Evolutionary conservation across 2,888 invertebrate species (phyloP), one percentile per base, ranked within the genome.

Genomic region (Rotaria magnacalcarata): DNA sequence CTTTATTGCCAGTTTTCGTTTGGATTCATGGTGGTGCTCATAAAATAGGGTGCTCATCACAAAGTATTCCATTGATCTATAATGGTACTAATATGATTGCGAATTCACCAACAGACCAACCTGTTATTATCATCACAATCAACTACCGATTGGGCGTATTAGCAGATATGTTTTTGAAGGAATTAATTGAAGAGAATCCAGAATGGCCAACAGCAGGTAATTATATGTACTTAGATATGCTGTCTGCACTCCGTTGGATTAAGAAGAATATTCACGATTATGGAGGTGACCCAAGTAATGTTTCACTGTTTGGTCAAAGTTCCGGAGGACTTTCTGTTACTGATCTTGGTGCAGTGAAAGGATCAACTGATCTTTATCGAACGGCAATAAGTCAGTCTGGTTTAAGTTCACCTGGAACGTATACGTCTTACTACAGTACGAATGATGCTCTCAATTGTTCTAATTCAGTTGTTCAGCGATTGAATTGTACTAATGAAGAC

Each of bases 11-110:
- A 34, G 67, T 67, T 16, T 34, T 67, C 19, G 67, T 67, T 67
- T 67, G 67, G 67, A 67, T 67, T 41, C 67, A 67, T 67, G 67
- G 67, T 27, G 67, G 67, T 41, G 67, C 34, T 34, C 67, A 34
- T 67, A 16, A 67, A 67, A 34, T 67, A 34, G 67, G 67, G 6
- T 67, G 67, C 6, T 67, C 67, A 19, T 67, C 67, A 27, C 67
- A 67, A 34, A 67, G 34, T 34, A 67, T 67, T 67, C 67, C 67
- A 27, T 34, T 67, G 14, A 19, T 67, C 16, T 67, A 67, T 67
- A 67, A 67, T 67, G 67, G 67, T 34, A 34, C 14, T 3, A 67
- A 67, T 41, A 67, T 67, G 7, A 67, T 67, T 41, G 34, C 34
- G 34, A 14, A 67, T 67, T 34, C 34, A 34, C 67, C 67, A 34